Evolutionary conservation across 2,888 invertebrate genomes (phyloP), one percentile per base, ranked within the genome.

Genomic region (Ptychoptera albimana): DNA sequence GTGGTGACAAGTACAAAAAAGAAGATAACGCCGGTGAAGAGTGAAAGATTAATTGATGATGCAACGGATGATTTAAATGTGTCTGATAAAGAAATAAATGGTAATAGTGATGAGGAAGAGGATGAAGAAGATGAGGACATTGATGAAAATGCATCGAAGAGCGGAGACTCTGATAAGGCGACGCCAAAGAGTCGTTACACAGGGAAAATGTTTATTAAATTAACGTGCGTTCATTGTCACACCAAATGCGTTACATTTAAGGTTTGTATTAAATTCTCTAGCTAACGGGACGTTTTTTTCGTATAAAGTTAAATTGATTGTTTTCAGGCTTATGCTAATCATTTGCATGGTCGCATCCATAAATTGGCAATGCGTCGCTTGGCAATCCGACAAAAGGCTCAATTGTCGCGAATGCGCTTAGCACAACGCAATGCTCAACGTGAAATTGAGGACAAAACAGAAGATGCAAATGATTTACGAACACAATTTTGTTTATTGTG

Each of bases 351-450:
- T 38, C 72, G 75, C 44, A 73, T 72, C 50, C 87, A 87, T 60
- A 75, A 79, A 54, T 69, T 75, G 16, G 76, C 81, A 0, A 81
- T 87, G 80, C 71, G 78, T 44, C 74, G 72, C 38, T 76, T 85
- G 52, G 81, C 84, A 12, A 69, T 79, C 43, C 78, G 79, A 9
- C 82, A 83, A 60, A 80, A 82, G 59, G 73, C 77, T 43, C 78
- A 80, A 56, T 62, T 85, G 53, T 71, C 79, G 48, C 77, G 80
- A 53, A 82, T 88, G 81, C 76, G 88, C 45, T 73, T 79, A 48
- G 74, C 80, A 1, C 87, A 88, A 61, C 75, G 88, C 46, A 79
- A 78, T 43, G 79, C 82, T 6, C 87, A 87, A 63, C 76, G 82
- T 43, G 78, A 81, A 53, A 70, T 86, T 46, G 87, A 88, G 61